Conservation (phyloP, 2,888 invertebrate genomes). For the Escarpia spicata region DNA sequence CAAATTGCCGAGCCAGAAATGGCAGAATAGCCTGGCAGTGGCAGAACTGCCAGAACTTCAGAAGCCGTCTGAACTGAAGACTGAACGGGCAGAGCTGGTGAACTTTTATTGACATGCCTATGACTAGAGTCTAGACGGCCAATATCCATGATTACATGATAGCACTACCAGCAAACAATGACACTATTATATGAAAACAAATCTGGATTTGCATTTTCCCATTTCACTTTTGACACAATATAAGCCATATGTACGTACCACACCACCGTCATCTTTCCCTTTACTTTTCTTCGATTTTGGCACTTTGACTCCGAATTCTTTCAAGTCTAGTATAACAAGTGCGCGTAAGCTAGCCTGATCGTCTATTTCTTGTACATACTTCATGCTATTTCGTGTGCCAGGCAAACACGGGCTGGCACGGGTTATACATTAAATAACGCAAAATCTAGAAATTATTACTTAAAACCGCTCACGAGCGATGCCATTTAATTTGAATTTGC, state of each 20-base stretch:
- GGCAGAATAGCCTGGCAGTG: too few relatives aligned
- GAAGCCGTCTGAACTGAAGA: too few relatives aligned
- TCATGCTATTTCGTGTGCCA: slow-evolving; percentile 41
- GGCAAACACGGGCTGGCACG: not conserved
- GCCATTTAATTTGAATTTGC: slow-evolving; percentile 16
- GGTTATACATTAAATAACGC: slow-evolving; percentile 1
- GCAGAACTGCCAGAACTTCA: too few relatives aligned
- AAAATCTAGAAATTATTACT: not conserved
- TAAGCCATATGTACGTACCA: slow-evolving; percentile 1
- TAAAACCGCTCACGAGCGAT: slow-evolving; percentile 2
- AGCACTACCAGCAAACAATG: not conserved
- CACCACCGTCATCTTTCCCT: slow-evolving; percentile 32
- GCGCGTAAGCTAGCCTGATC: slow-evolving; percentile 51
- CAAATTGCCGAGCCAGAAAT: too few relatives aligned
- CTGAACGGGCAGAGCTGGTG: too few relatives aligned
- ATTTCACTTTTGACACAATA: not conserved
- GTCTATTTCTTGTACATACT: slow-evolving; percentile 52
- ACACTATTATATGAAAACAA: not conserved
- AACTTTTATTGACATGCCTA: too few relatives aligned
- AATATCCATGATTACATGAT: not conserved
- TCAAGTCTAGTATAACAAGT: slow-evolving; percentile 55
- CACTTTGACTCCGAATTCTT: slow-evolving; percentile 57
- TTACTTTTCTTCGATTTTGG: slow-evolving; percentile 57
- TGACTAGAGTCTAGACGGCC: not conserved
- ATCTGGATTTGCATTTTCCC: not conserved